A percentile compares a stretch with the other conserved stretches of the same genome.
Evolutionary conservation across 2,797 vertebrate genomes (phyloP).

Genomic region (Sciurus carolinensis): DNA sequence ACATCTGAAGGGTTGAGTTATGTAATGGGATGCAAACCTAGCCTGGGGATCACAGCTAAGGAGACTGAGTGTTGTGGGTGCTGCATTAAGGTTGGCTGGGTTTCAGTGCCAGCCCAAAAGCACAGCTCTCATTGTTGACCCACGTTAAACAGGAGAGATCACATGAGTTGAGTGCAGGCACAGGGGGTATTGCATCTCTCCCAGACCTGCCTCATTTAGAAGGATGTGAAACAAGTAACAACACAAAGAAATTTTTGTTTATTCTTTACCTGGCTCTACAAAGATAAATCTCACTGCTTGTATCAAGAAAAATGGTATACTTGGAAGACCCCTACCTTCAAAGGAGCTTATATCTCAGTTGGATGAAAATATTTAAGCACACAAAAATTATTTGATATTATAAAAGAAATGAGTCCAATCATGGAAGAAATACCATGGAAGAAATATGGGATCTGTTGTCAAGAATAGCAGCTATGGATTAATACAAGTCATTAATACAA

Average conservation of each 20-base stretch:
- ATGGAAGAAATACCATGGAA: background rate
- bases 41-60: background rate
- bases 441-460: background rate
- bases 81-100: background rate
- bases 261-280: background rate
- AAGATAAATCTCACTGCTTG: background rate
- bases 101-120: background rate
- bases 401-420: background rate
- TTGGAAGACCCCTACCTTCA: background rate
- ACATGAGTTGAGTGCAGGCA: background rate
- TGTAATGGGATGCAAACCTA: background rate
- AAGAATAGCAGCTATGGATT: background rate
- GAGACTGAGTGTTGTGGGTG: background rate
- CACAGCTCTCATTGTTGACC: background rate
- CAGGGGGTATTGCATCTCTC: background rate
- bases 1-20: background rate
- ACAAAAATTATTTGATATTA: slow-evolving; percentile 40
- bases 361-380: background rate
- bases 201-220: background rate
- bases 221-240: background rate
- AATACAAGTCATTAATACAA: background rate
- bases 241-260: background rate
- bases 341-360: background rate
- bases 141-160: background rate
- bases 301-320: background rate